phyloP scores from a whole-genome alignment of 1,140 invertebrate species.

The Meloidogyne chitwoodi region DNA sequence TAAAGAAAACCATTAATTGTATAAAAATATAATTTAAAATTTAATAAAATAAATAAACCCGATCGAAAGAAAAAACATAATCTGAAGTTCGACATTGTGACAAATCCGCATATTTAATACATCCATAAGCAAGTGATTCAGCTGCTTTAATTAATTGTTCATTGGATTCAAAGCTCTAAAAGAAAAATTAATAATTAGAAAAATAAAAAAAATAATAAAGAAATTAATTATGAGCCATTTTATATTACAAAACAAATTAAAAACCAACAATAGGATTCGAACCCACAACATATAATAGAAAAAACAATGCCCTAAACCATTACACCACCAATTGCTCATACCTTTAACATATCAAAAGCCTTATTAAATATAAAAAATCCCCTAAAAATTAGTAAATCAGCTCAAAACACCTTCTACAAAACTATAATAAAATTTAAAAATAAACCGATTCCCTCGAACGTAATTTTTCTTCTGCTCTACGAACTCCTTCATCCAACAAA shows the following conservation, averaged over 20 bases:
- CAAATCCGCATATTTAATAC: constrained; percentile 96
- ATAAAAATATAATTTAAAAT: neutral
- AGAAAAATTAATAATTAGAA: no score
- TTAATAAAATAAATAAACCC: constrained; percentile 62
- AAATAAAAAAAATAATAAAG: no score
- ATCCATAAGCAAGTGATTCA: constrained; percentile 90
- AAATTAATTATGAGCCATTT: no score
- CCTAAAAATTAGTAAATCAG: no score
- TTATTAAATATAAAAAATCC: no score
- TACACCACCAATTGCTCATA: no score
- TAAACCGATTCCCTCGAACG: constrained; percentile 84
- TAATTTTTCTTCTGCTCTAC: constrained; percentile 77
- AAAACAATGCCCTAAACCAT: no score
- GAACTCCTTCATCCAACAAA: constrained; percentile 88
- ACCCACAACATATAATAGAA: no score
- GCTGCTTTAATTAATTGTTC: constrained; percentile 77
- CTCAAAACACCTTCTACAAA: neutral
- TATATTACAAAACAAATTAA: no score
- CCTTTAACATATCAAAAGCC: no score
- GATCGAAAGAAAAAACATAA: constrained; percentile 98
- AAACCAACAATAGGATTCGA: no score
- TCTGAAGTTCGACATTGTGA: constrained; percentile 86
- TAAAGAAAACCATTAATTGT: neutral
- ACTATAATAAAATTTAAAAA: constrained; percentile 46
- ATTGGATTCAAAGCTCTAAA: constrained; percentile 71